A percentile compares a stretch with the other conserved stretches of the same genome.
Conservation (phyloP, 2,113 vertebrate genomes). For the Geothlypis trichas region DNA sequence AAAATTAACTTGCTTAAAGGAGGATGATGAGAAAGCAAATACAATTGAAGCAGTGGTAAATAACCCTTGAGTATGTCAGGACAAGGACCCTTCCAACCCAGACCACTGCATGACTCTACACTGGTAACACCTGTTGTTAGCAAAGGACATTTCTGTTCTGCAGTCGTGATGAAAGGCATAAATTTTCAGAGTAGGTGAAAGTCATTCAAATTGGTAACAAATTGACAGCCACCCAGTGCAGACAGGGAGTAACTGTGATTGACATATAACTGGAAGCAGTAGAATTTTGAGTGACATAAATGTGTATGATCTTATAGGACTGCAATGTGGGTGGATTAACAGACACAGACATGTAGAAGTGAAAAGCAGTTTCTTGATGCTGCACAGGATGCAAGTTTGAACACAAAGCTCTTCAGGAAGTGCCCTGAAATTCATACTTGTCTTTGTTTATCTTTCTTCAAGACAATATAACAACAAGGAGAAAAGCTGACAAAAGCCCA, state of each 20-base stretch:
- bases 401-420: slow-evolving; percentile 17
- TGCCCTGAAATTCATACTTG: not conserved
- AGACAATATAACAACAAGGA: slow-evolving; percentile 1
- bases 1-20: not conserved
- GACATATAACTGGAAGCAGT: slow-evolving; percentile 22
- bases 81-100: not conserved
- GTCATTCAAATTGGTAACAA: slow-evolving; percentile 23
- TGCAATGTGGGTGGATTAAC: slow-evolving; percentile 26
- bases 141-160: slow-evolving; percentile 18
- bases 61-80: not conserved
- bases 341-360: not conserved
- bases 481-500: not conserved
- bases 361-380: not conserved
- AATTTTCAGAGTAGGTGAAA: slow-evolving; percentile 17
- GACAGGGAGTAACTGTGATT: slow-evolving; percentile 23
- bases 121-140: not conserved
- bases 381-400: slow-evolving; percentile 3
- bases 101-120: not conserved
- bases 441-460: slow-evolving; percentile 18
- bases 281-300: slow-evolving; percentile 22
- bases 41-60: not conserved
- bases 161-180: not conserved
- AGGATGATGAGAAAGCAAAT: not conserved
- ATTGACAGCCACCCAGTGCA: slow-evolving; percentile 21
- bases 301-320: not conserved